phyloP scores from a whole-genome alignment of 2,888 invertebrate species.

The Pollenia labialis region DNA sequence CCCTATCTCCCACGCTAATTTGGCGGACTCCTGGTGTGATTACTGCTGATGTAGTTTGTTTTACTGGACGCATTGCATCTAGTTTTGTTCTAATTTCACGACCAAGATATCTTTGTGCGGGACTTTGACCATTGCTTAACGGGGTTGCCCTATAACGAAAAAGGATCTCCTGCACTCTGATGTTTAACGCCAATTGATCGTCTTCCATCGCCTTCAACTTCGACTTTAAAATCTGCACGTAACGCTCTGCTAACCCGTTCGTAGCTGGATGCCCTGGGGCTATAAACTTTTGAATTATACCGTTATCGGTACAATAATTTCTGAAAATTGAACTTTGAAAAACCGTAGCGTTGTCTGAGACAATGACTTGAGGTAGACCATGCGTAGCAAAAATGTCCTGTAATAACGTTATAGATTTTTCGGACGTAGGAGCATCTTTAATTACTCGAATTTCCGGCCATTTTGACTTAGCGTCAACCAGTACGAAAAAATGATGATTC shows the following conservation, averaged over 20 bases:
- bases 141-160: conserved; percentile 16
- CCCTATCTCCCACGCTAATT: too few species aligned
- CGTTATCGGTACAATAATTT: background rate
- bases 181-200: background rate
- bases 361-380: too few species aligned
- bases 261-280: background rate
- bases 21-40: too few species aligned
- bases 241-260: background rate
- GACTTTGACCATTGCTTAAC: background rate
- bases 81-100: background rate
- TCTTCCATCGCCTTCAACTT: background rate
- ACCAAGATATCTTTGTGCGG: background rate
- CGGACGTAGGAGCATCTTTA: too few species aligned
- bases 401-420: too few species aligned
- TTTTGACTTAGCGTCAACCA: background rate
- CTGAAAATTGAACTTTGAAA: background rate
- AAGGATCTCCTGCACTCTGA: background rate
- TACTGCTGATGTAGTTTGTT: background rate
- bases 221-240: background rate
- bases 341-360: too few species aligned
- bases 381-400: too few species aligned
- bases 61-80: conserved; percentile 1
- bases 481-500: background rate
- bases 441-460: too few species aligned
- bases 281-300: conserved; percentile 10